Conservation (phyloP, 2,888 invertebrate species). For the Drosophila fulvimacula region DNA sequence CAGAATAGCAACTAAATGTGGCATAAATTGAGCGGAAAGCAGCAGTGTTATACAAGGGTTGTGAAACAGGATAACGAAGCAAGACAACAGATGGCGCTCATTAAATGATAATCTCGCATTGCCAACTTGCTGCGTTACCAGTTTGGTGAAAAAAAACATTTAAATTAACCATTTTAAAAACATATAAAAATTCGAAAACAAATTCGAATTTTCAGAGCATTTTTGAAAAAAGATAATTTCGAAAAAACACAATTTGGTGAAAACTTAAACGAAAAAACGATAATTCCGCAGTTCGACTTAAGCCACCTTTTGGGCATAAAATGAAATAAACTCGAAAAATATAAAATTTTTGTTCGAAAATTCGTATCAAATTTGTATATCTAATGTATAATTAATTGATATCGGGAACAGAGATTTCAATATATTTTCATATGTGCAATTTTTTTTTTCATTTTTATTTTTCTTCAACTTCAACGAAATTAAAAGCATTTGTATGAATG, state of each 20-base stretch:
- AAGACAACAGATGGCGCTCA: slow-evolving; percentile 12
- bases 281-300: no score
- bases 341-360: no score
- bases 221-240: background rate
- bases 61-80: slow-evolving; percentile 8
- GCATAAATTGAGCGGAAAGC: background rate
- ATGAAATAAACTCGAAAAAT: no score
- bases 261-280: no score
- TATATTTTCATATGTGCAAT: no score
- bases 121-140: slow-evolving; percentile 2
- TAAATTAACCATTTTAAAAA: background rate
- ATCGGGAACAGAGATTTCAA: no score
- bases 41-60: slow-evolving; percentile 19
- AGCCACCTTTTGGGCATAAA: no score
- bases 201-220: background rate
- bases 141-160: background rate
- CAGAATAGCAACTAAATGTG: background rate
- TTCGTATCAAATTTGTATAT: no score
- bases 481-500: no score
- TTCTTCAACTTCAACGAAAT: no score
- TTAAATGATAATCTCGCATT: background rate
- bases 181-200: background rate
- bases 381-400: no score
- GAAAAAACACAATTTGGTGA: background rate
- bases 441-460: no score